Evolutionary conservation across 2,113 vertebrate species (phyloP).

Genomic region (Cebus imitator): DNA sequence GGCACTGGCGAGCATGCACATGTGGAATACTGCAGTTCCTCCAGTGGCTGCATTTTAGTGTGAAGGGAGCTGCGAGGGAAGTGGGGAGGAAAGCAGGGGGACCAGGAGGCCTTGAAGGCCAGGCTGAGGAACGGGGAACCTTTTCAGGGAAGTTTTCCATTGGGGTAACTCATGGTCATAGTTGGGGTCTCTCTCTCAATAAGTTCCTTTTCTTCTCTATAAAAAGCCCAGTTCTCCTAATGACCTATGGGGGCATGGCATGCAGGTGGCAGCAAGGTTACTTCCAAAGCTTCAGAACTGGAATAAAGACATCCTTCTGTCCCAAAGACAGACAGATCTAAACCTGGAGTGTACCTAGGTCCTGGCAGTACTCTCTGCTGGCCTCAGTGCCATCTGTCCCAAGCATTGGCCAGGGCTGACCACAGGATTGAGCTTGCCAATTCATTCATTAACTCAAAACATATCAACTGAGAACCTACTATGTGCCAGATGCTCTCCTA

Average conservation of each 20-base stretch:
- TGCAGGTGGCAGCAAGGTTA: background rate
- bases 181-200: background rate
- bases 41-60: background rate
- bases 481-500: background rate
- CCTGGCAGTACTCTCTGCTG: background rate
- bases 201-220: background rate
- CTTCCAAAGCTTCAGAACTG: background rate
- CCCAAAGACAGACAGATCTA: background rate
- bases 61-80: background rate
- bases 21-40: rapidly evolving
- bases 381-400: background rate
- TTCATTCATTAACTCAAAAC: background rate
- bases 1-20: background rate
- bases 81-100: rapidly evolving
- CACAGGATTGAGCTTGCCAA: background rate
- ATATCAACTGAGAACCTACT: background rate
- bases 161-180: background rate
- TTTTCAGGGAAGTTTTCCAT: background rate
- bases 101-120: background rate
- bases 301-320: background rate
- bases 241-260: background rate
- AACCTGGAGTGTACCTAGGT: background rate
- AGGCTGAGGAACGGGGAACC: background rate
- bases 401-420: background rate
- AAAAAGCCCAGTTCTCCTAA: background rate